Base-by-base conservation (phyloP, 2,113 vertebrate species). In the Corydoras sp. region DNA sequence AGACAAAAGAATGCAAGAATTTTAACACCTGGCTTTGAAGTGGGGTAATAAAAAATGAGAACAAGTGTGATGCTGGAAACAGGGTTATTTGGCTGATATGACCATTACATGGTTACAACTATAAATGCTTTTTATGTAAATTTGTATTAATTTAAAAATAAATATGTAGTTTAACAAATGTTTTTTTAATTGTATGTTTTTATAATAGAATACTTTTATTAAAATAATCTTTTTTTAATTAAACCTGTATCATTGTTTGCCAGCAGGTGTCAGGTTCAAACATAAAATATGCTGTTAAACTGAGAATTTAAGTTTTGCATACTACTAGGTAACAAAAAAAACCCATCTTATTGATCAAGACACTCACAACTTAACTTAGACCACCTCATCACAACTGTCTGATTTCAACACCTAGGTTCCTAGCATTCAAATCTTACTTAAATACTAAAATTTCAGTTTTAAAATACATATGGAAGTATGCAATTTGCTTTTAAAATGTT, bases 161-260 rank as follows among this genome's bases (percentile, higher is more conserved):
- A 43, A 70, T 64, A 15, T 49, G 32, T 58, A 62, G 64, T 71
- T 71, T 35, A 61, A 32, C 14, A 49, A 65, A 49, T 30, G 29
- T 62, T 65, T 0, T 48, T 32, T 62, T 61, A 61, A 62, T 14
- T 53, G 54, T 64, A 14, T 61, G 9, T 53, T 62, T 68, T 29
- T 71, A 53, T 71, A 30, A 53, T 73, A 4, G 51, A 53, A 8
- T 62, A 59, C 54, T 54, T 50, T 15, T 56, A 13, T 68, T 78
- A 66, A 91, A 90, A 5, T 43, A 5, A 43, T 43, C 7, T 43
- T 93, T 73, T 81, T 32, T 62, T 81, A 84, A 79, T 24, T 77
- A 60, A 5, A 50, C 4, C 2, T 61, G 55, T 43, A 13, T 53
- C 11, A 10, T 64, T 63, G 15, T 58, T 65, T 43, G 58, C 5